Base-by-base conservation (phyloP, 2,888 invertebrate genomes). In the Unio pictorum region DNA sequence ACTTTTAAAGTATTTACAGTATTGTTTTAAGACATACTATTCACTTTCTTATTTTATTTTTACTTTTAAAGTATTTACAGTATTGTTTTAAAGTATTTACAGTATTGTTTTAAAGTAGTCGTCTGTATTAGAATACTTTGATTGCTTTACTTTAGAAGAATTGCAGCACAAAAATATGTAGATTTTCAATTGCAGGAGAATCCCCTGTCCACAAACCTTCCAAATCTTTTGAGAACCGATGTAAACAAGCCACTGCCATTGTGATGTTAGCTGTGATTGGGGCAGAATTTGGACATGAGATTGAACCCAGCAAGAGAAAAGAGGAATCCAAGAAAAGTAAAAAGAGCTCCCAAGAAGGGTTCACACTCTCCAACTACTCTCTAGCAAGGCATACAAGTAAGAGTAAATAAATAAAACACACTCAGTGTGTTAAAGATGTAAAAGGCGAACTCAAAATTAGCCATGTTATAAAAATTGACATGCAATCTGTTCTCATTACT, bases 211-310 rank as follows among this genome's bases (percentile, higher is more conserved):
- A 86, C 71, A 84, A 82, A 71, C 68, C 79, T 34, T 86, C 84
- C n/a, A 77, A 81, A 30, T 84, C 86, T 34, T 87, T 86, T 83
- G 89, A 88, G 73, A 86, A 84, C 70, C 81, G 89, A 3, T 93
- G 98, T 8, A 97, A 98, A 85, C 98, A 99, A 90, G 97, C 98
- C 0, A 98, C 99, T 0, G 96, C 99, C 0, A 97, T 99, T 0
- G 97, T 99, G 6, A 91, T 99, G 67, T 91, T 99, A 59, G 99
- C 98, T 0, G 99, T 99, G 0, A 96, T 99, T 67, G 99, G 99
- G 0, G 97, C 99, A 0, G 98, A 99, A 91, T 99, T 99, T 87
- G 99, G 99, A 0, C 97, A 97, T 88, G 99, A 99, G 87, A 95
- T 98, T 26, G 91, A 91, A 73, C 88, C 94, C 93, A 80, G 82